phyloP scores from a whole-genome alignment of 2,797 vertebrate species.

The Gobio occitaniae region DNA sequence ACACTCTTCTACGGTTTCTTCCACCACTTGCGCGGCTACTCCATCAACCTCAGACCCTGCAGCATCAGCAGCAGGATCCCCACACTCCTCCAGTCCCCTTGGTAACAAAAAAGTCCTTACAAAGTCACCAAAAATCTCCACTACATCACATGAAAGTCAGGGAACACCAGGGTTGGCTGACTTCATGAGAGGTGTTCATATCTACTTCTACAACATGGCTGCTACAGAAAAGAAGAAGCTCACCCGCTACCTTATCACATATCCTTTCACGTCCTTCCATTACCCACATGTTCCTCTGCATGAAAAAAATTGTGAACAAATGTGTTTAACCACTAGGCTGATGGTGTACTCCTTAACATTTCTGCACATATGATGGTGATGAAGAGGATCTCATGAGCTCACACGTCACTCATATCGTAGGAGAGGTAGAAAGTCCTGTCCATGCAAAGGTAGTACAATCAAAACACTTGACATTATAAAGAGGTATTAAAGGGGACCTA shows the following conservation, averaged over 20 bases:
- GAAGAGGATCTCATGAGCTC: slow-evolving; percentile 78
- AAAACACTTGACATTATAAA: background rate
- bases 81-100: slow-evolving; percentile 7
- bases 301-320: background rate
- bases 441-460: slow-evolving; percentile 71
- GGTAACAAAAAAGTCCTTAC: slow-evolving; percentile 15
- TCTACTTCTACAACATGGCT: slow-evolving; percentile 82
- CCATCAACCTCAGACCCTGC: slow-evolving; percentile 52
- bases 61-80: slow-evolving; percentile 21
- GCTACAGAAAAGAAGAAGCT: slow-evolving; percentile 78
- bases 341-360: slow-evolving; percentile 70
- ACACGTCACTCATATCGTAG: slow-evolving; percentile 82
- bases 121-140: slow-evolving; percentile 11
- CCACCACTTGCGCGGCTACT: slow-evolving; percentile 31
- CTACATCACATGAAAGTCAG: background rate
- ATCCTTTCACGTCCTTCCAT: slow-evolving; percentile 71
- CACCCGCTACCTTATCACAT: slow-evolving; percentile 81
- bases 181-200: slow-evolving; percentile 79
- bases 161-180: slow-evolving; percentile 62
- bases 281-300: background rate
- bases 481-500: background rate
- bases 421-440: slow-evolving; percentile 73
- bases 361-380: slow-evolving; percentile 80
- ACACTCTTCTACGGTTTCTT: slow-evolving; percentile 9
- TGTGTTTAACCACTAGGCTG: background rate